Conservation (phyloP, 2,888 invertebrate species). For the Orthosia gracilis region DNA sequence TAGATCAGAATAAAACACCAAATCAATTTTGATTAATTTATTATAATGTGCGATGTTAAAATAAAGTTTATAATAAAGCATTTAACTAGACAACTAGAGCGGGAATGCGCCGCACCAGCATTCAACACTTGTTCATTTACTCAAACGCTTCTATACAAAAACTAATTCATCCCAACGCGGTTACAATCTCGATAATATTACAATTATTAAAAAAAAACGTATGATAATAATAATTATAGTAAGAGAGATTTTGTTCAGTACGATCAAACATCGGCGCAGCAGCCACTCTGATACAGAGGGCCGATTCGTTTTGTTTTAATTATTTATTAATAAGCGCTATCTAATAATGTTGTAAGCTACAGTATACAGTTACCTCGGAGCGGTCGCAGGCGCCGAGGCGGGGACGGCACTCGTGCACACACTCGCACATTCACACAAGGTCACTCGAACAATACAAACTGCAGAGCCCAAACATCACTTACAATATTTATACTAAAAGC, state of each 20-base stretch:
- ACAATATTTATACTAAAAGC: slow-evolving; percentile 32
- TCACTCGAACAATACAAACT: slow-evolving; percentile 11
- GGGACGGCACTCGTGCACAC: slow-evolving; percentile 13
- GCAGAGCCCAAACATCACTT: slow-evolving; percentile 23
- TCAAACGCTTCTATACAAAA: slow-evolving; percentile 79
- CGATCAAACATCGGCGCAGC: slow-evolving; percentile 80
- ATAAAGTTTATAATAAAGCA: slow-evolving; percentile 90
- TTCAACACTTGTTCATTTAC: slow-evolving; percentile 80
- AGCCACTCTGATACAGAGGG: slow-evolving; percentile 88
- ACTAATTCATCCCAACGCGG: slow-evolving; percentile 80
- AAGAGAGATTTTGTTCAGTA: slow-evolving; percentile 84
- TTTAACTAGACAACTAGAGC: slow-evolving; percentile 82
- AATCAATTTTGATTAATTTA: slow-evolving; percentile 90
- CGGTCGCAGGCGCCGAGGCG: slow-evolving; percentile 37
- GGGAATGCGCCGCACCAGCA: slow-evolving; percentile 72
- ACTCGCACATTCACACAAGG: slow-evolving; percentile 38
- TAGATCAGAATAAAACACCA: slow-evolving; percentile 70
- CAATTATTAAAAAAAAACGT: slow-evolving; percentile 75
- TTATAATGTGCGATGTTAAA: slow-evolving; percentile 91
- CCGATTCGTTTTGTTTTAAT: slow-evolving; percentile 75
- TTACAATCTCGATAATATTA: slow-evolving; percentile 78
- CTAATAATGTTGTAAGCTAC: slow-evolving; percentile 81
- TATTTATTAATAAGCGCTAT: slow-evolving; percentile 86
- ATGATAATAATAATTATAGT: slow-evolving; percentile 70
- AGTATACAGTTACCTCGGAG: slow-evolving; percentile 72